These are phyloP conservation scores for Aleiodes sp. DNA, from an alignment of 1,140 invertebrate genomes.

Conservation along the genomic window DNA sequence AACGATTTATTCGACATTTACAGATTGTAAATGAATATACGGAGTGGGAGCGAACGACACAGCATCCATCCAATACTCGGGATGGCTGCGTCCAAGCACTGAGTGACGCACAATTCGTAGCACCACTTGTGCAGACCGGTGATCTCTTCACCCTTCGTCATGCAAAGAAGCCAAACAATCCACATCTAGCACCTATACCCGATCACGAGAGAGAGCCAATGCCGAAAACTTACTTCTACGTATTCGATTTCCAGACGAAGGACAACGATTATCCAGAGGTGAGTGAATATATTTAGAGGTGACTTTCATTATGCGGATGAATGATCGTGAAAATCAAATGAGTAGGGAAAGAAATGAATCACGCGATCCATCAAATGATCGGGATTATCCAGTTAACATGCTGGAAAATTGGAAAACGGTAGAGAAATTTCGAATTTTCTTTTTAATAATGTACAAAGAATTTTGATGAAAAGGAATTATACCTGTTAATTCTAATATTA, in stretches of 20 bases:
- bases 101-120: conserved; percentile 91
- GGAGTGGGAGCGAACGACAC: conserved; percentile 92
- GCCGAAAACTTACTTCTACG: conserved; percentile 87
- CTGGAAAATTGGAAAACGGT: too few relatives aligned
- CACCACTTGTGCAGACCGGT: conserved; percentile 83
- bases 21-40: conserved; percentile 94
- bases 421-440: too few relatives aligned
- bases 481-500: too few relatives aligned
- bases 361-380: background rate
- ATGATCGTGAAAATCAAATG: background rate
- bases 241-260: conserved; percentile 92
- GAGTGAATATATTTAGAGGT: conserved; percentile 42
- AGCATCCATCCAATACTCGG: conserved; percentile 90
- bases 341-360: background rate
- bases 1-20: background rate
- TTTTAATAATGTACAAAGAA: too few relatives aligned
- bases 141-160: conserved; percentile 75
- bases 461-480: too few relatives aligned
- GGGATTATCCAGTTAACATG: background rate
- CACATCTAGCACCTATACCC: conserved; percentile 52
- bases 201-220: conserved; percentile 62
- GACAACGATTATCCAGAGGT: conserved; percentile 90
- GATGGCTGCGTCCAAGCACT: conserved; percentile 92
- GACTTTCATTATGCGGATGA: background rate
- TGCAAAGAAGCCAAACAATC: conserved; percentile 54